Base-by-base conservation (phyloP, 92 coral and sea anemone genomes). In the Galaxea fascicularis region DNA sequence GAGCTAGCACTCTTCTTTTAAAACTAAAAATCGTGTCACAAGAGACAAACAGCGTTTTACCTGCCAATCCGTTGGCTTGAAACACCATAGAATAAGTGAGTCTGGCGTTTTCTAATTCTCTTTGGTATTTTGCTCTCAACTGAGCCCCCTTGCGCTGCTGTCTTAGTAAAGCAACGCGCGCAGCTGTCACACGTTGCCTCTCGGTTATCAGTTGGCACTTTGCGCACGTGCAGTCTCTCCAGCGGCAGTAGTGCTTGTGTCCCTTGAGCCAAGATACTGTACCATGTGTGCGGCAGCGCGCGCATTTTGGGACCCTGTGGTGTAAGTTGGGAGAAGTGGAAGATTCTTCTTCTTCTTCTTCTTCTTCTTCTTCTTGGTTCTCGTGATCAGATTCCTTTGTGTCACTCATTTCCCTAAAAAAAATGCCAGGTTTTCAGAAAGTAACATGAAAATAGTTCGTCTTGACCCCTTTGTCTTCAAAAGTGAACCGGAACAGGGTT, bases 201-300 rank as follows among this genome's bases (percentile, higher is more conserved):
- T 97, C 98, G 12, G 97, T 92, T 60, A 97, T 97, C 82, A 97
- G 89, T 76, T 89, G 96, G 51, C 99, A 97, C 66, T 97, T 97
- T 26, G 99, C 77, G 69, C 99, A 97, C 10, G 97, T 95, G 53
- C 99, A 97, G 77, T 97, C 99, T 24, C 99, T 93, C 98, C 98
- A 97, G 52, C 94, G 93, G 75, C 99, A 97, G 75, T 92, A 93
- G 81, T 97, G 99, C 65, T 97, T 97, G 88, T 97, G 99, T 20
- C 99, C 99, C 76, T 97, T 97, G 45, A 97, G 93, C 99, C 99
- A 97, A 3, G 99, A 97, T 30, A 95, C 96, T 31, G 98, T 87
- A 27, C 99, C 99, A 70, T 97, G 99, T 30, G 92, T 93, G 8
- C 99, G 98, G 71, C 99, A 97, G 59, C 99, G 94, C 12, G 99